Evolutionary conservation across 37 sponge, comb jelly and placozoan species (phyloP).

Genomic region (Cliona cf. orientalis): DNA sequence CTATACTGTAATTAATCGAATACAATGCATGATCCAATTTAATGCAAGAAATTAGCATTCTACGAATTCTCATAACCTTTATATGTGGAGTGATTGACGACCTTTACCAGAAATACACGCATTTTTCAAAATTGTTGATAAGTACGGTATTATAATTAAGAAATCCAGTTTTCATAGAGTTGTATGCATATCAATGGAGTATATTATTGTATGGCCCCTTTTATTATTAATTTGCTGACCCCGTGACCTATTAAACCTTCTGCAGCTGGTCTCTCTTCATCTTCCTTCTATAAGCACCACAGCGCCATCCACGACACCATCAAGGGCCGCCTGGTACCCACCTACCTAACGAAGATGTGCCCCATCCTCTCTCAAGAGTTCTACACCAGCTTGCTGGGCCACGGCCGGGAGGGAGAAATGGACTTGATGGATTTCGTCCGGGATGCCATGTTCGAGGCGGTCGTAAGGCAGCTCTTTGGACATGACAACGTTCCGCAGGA

Average conservation of each 20-base stretch:
- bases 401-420: conserved; percentile 33
- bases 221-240: too few species aligned
- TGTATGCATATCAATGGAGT: too few species aligned
- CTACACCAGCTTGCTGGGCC: background rate
- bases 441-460: conserved; percentile 66
- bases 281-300: conserved; percentile 64
- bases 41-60: too few species aligned
- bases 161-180: background rate
- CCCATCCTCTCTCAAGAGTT: conserved; percentile 41
- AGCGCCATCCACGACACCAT: conserved; percentile 64
- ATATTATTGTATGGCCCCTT: too few species aligned
- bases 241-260: too few species aligned
- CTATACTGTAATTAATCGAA: too few species aligned
- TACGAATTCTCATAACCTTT: too few species aligned
- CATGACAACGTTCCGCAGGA: conserved; percentile 40
- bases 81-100: too few species aligned
- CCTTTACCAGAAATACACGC: too few species aligned
- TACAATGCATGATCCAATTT: too few species aligned
- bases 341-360: conserved; percentile 26
- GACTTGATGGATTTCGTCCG: conserved; percentile 79
- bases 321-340: conserved; percentile 49
- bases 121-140: background rate
- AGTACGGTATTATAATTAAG: background rate
- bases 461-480: conserved; percentile 78
- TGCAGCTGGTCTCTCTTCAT: conserved; percentile 67